A percentile compares a stretch with the other conserved stretches of the same genome.
These are phyloP conservation scores for Gryllus longicercus DNA, from an alignment of 2,888 invertebrate species.

Conservation along the genomic window DNA sequence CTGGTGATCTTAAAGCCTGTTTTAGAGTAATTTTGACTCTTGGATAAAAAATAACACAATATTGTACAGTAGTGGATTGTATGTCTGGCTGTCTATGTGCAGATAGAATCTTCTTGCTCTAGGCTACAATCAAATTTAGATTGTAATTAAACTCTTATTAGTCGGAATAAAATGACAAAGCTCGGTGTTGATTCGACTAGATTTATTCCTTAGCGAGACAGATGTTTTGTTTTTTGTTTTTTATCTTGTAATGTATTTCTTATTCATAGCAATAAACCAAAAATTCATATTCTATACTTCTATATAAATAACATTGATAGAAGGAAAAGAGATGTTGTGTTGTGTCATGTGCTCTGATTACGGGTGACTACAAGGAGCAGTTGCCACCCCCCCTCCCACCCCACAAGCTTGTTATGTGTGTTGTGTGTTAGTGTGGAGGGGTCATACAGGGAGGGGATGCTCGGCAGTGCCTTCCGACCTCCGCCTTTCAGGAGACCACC, in stretches of 20 bases:
- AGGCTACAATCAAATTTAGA: constrained; percentile 28
- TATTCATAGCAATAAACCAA: constrained; percentile 49
- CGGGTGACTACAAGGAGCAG: constrained; percentile 2
- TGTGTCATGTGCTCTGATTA: constrained; percentile 7
- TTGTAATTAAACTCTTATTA: constrained; percentile 20
- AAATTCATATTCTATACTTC: constrained; percentile 35
- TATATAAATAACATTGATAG: constrained; percentile 23
- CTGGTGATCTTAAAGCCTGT: constrained; percentile 31
- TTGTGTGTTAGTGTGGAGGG: neutral
- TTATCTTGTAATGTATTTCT: constrained; percentile 39
- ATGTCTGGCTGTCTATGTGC: constrained; percentile 30
- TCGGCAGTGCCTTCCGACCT: constrained; percentile 8
- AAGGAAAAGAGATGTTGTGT: constrained; percentile 28
- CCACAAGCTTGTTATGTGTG: constrained; percentile 6
- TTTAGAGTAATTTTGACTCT: constrained; percentile 30
- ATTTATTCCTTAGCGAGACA: constrained; percentile 52
- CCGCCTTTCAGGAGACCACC: constrained; percentile 17
- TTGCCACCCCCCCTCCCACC: constrained; percentile 10
- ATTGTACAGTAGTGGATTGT: constrained; percentile 30
- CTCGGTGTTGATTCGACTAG: constrained; percentile 49
- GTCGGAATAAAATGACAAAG: neutral
- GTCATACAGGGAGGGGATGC: neutral
- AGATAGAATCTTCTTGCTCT: constrained; percentile 30
- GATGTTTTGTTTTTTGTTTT: constrained; percentile 43
- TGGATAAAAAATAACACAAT: constrained; percentile 28